A percentile compares a stretch with the other conserved stretches of the same genome.
Conservation (phyloP, 2,797 vertebrate species). For the Coregonus suidteri region DNA sequence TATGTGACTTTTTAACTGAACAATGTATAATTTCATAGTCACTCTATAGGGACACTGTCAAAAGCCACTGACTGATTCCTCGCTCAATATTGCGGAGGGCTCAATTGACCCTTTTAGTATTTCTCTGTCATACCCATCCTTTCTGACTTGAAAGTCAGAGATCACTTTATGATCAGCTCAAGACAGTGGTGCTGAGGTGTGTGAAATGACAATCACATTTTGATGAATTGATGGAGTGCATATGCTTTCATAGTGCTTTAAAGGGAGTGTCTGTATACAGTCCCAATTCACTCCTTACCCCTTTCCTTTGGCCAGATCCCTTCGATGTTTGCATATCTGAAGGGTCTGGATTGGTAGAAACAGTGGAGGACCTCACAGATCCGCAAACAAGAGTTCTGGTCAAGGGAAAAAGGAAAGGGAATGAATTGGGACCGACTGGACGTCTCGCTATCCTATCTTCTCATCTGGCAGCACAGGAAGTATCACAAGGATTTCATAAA, state of each 20-base stretch:
- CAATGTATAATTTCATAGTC: not conserved
- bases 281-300: slow-evolving; percentile 17
- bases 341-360: not conserved
- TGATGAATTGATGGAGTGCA: slow-evolving; percentile 40
- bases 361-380: not conserved
- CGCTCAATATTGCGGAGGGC: slow-evolving; percentile 45
- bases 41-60: slow-evolving; percentile 29
- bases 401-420: not conserved
- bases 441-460: slow-evolving; percentile 14
- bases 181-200: slow-evolving; percentile 13
- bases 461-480: slow-evolving; percentile 63
- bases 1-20: not conserved
- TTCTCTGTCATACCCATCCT: not conserved
- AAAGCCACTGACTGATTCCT: slow-evolving; percentile 14
- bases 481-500: slow-evolving; percentile 41
- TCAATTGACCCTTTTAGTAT: not conserved
- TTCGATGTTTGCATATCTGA: not conserved
- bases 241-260: slow-evolving; percentile 42
- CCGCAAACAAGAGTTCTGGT: not conserved
- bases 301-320: not conserved
- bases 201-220: slow-evolving; percentile 8
- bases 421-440: not conserved
- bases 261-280: slow-evolving; percentile 19
- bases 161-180: slow-evolving; percentile 21
- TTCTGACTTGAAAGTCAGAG: not conserved